These are phyloP conservation scores for Orientallactaga sibirica DNA, from an alignment of 2,797 vertebrate species.

Conservation along the genomic window DNA sequence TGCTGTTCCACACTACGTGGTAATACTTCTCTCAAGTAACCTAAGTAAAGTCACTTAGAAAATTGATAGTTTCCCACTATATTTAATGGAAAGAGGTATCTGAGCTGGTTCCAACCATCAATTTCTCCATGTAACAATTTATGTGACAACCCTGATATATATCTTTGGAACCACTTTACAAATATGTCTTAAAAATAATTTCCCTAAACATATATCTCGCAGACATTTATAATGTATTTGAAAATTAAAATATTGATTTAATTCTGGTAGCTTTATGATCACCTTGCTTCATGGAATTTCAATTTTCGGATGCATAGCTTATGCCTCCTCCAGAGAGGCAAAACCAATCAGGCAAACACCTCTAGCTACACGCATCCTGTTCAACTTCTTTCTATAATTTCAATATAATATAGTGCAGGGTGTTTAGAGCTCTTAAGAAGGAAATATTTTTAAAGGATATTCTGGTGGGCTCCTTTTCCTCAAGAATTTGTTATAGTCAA, in stretches of 20 bases:
- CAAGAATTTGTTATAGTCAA: slow-evolving; percentile 61
- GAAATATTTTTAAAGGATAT: slow-evolving; percentile 24
- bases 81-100: slow-evolving; percentile 63
- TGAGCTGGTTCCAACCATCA: slow-evolving; percentile 54
- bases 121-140: slow-evolving; percentile 70
- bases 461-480: slow-evolving; percentile 60
- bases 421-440: slow-evolving; percentile 45
- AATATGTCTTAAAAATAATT: slow-evolving; percentile 76
- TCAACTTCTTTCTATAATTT: slow-evolving; percentile 48
- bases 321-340: slow-evolving; percentile 64
- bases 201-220: slow-evolving; percentile 77
- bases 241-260: slow-evolving; percentile 86
- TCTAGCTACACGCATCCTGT: slow-evolving; percentile 54
- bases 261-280: slow-evolving; percentile 78
- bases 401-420: slow-evolving; percentile 60
- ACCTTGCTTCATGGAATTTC: slow-evolving; percentile 73
- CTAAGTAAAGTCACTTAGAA: slow-evolving; percentile 41
- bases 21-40: not conserved
- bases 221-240: slow-evolving; percentile 75
- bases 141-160: slow-evolving; percentile 58
- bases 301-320: slow-evolving; percentile 77
- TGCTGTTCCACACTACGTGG: not conserved
- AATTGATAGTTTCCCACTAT: slow-evolving; percentile 39
- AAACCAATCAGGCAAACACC: slow-evolving; percentile 32
- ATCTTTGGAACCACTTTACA: slow-evolving; percentile 71